Evolutionary conservation across 37 sponge, comb jelly and placozoan genomes (phyloP).

Genomic region (Halichondria panicea): DNA sequence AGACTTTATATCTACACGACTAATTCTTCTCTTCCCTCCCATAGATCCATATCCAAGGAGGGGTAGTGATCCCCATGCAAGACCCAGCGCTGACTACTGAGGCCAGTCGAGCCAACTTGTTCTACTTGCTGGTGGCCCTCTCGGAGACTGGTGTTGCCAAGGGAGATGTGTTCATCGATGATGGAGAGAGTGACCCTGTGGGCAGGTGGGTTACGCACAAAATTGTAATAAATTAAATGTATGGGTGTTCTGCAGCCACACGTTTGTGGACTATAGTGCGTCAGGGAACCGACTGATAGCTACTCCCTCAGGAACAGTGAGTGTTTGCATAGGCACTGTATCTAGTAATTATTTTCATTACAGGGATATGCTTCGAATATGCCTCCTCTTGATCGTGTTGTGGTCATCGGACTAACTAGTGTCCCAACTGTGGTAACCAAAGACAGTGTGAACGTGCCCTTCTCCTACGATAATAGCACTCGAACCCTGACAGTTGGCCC

Average conservation of each 20-base stretch:
- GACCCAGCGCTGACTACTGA: conserved; percentile 63
- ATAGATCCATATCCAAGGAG: conserved; percentile 67
- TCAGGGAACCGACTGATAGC: background rate
- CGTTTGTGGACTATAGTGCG: conserved; percentile 13
- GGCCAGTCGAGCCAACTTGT: conserved; percentile 47
- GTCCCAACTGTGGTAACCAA: conserved; percentile 38
- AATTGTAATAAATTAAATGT: background rate
- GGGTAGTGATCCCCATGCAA: conserved; percentile 50
- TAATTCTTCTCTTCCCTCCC: too few species aligned
- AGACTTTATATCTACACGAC: too few species aligned
- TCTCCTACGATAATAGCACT: background rate
- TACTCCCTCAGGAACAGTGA: conserved; percentile 20
- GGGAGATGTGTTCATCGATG: conserved; percentile 78
- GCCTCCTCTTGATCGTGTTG: conserved; percentile 39
- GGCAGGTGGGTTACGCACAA: background rate
- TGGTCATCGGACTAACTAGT: conserved; percentile 51
- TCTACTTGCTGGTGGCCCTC: conserved; percentile 71
- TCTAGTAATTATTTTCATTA: background rate
- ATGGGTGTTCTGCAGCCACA: background rate
- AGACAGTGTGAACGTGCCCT: background rate
- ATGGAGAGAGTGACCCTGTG: conserved; percentile 55
- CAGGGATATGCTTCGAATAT: conserved; percentile 24
- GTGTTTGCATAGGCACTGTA: background rate
- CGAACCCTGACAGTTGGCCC: background rate
- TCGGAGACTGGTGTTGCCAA: conserved; percentile 35